Percentiles rank a stretch among this genome's conserved stretches.
phyloP scores from a whole-genome alignment of 2,888 invertebrate genomes.

The Cloeon dipterum region DNA sequence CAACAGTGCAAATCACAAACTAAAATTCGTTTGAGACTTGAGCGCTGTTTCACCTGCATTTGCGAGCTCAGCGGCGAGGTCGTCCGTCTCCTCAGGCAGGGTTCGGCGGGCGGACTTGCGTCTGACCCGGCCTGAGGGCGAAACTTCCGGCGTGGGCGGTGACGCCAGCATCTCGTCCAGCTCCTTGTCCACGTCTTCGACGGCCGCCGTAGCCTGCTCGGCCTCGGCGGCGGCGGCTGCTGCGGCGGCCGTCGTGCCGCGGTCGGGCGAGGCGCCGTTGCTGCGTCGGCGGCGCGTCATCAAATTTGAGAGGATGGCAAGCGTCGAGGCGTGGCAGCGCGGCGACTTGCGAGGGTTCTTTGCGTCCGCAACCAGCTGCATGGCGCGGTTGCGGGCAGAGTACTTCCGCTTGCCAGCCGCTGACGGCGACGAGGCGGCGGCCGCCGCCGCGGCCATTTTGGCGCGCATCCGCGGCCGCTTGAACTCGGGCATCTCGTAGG shows the following conservation, averaged over 20 bases:
- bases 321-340: conserved; percentile 66
- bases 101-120: background rate
- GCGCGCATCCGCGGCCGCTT: conserved; percentile 10
- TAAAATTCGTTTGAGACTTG: too few species aligned
- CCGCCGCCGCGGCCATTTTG: conserved; percentile 1
- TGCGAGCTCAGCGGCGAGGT: conserved; percentile 4
- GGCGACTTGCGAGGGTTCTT: conserved; percentile 60
- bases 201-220: conserved; percentile 1
- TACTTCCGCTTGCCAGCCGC: conserved; percentile 6
- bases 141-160: background rate
- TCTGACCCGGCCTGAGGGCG: background rate
- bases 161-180: conserved; percentile 2
- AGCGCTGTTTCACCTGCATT: conserved; percentile 1
- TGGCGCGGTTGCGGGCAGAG: conserved; percentile 8
- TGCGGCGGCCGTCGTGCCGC: background rate
- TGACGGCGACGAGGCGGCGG: conserved; percentile 6
- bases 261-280: conserved; percentile 1
- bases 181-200: background rate
- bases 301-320: conserved; percentile 39
- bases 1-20: too few species aligned
- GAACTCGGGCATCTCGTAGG: conserved; percentile 31
- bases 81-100: background rate
- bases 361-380: conserved; percentile 14
- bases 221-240: background rate
- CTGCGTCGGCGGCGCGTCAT: conserved; percentile 2